Evolutionary conservation across 1,140 invertebrate genomes (phyloP).

Genomic region (Drosophila kepulauana): DNA sequence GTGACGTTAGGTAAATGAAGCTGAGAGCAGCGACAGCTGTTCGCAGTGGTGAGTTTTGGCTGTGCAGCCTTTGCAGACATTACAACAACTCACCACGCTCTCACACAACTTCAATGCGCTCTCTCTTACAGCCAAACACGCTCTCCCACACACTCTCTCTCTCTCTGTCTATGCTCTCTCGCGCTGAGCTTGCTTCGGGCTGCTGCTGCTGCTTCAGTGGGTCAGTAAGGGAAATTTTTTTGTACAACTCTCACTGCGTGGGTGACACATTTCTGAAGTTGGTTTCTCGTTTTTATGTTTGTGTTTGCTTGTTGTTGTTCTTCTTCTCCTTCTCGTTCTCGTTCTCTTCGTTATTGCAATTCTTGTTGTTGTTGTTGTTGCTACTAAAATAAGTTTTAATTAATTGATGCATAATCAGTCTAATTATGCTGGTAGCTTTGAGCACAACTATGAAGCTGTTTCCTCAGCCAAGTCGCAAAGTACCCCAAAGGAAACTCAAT

Average conservation of each 20-base stretch:
- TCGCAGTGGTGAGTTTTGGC: constrained; percentile 52
- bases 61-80: constrained; percentile 56
- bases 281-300: constrained; percentile 30
- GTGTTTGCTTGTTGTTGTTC: constrained; percentile 13
- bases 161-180: constrained; percentile 1
- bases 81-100: constrained; percentile 54
- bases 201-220: constrained; percentile 33
- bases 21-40: constrained; percentile 70
- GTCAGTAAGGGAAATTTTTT: constrained; percentile 60
- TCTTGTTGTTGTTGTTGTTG: constrained; percentile 16
- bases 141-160: constrained; percentile 14
- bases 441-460: constrained; percentile 30
- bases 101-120: constrained; percentile 9
- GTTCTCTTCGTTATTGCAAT: background rate
- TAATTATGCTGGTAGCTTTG: constrained; percentile 55
- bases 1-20: constrained; percentile 38
- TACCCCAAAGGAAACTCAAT: background rate
- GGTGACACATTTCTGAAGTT: constrained; percentile 50
- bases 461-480: constrained; percentile 17
- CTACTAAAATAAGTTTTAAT: constrained; percentile 74
- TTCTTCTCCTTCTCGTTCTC: constrained; percentile 16
- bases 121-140: constrained; percentile 4
- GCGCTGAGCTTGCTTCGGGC: constrained; percentile 14
- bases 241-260: constrained; percentile 28
- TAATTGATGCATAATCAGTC: constrained; percentile 72